Base-by-base conservation (phyloP, 2,113 vertebrate species). In the Barbus barbus region DNA sequence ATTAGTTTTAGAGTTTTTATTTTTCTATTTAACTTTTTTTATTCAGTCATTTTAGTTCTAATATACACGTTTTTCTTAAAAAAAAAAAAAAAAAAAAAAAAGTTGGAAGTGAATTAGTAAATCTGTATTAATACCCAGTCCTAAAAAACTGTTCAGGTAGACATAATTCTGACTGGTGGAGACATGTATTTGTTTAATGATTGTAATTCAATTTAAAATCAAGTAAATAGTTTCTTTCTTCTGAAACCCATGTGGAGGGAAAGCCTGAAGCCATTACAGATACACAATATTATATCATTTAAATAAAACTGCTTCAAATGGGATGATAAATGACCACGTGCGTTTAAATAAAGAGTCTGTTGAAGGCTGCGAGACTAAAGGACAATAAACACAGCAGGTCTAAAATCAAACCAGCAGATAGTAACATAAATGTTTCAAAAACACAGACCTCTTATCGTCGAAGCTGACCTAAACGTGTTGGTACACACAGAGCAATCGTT, bases 381-480 rank as follows among this genome's bases (percentile, higher is more conserved):
- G 56, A 63, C 56, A 78, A 8, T 28, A 28, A 78, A 63, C 77
- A 79, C 14, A 79, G 36, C 33, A 28, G 0, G n/a, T 41, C 53
- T 78, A 11, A 78, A 78, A 78, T 41, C 76, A 78, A 41, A 41
- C n/a, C 56, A 18, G 60, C 60, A 48, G 36, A 78, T 60, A 78
- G 31, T 61, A 41, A 33, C 8, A 22, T 78, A 65, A 48, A 48
- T 28, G 18, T 46, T n/a, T 22, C 14, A 1, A 51, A 67, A 80
- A 80, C 58, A 48, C 56, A 44, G 41, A 18, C 9, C 78, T 31
- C 78, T 67, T 61, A 60, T 80, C 36, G 2, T 26, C 20, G 12
- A 79, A 79, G 77, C 56, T 81, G 79, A 77, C 74, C 63, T 48
- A 76, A 77, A 69, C 26, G 51, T 77, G 85, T 77, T 56, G 14